Evolutionary conservation across 2,113 vertebrate species (phyloP), one percentile per base, ranked within the genome.

Genomic region (Elachura formosa): DNA sequence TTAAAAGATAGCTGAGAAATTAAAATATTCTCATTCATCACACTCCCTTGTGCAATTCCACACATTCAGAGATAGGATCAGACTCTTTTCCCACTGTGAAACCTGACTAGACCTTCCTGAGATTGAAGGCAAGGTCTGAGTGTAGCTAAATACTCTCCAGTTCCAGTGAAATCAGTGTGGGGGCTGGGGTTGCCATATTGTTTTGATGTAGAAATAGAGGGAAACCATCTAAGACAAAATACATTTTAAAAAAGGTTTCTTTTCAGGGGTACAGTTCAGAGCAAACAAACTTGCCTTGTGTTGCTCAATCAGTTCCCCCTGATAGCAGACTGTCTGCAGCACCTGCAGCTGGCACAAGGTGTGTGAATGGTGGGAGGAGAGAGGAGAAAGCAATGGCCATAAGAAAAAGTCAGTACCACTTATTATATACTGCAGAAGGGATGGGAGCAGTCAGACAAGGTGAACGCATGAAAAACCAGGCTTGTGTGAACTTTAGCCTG

Each of bases 21-120:
- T 45, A 90, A 89, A 94, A 48, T 43, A 78, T 89, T 78, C 56
- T 63, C 34, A 63, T 96, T 79, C 78, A 18, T 72, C 45, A 64
- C 67, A 54, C 52, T 89, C 33, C 34, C 73, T 43, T 78, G 52
- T 77, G 45, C 77, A 87, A 71, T 87, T 87, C 68, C 82, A 94
- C 71, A 38, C 6, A 45, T 56, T 82, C 56, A 79, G 68, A 67
- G 73, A 49, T 12, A 56, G 67, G 12, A 93, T 40, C 45, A 82
- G 82, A 36, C 14, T n/a, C 11, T 31, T 86, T 79, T 77, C 24
- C 24, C 38, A 12, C 49, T 43, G 25, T 56, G 81, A 72, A 75
- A 82, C 52, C 82, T 54, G 38, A 83, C 51, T 43, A 51, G 77
- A 83, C n/a, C 45, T 69, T 69, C 48, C 12, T 29, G 61, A 61